Evolutionary conservation across 2,113 vertebrate genomes (phyloP).

Genomic region (Malaclemys terrapin): DNA sequence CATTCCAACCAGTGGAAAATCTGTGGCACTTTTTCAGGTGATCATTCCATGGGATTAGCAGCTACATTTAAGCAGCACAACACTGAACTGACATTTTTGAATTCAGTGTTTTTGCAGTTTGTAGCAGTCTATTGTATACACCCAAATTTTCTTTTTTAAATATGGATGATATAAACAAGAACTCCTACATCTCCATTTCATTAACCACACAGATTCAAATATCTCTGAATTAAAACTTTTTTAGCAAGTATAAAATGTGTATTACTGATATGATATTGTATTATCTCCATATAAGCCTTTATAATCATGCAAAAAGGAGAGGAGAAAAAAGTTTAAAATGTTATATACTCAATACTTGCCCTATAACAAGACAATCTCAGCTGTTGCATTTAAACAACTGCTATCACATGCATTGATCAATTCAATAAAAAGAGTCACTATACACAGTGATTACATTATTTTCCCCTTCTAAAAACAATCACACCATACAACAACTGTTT

Average conservation of each 20-base stretch:
- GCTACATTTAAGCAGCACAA: rapidly evolving
- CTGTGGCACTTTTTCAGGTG: not conserved
- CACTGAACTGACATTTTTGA: not conserved
- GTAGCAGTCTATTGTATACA: not conserved
- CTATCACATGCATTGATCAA: rapidly evolving
- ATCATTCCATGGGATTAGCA: not conserved
- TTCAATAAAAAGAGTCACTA: not conserved
- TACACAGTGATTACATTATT: not conserved
- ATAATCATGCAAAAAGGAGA: not conserved
- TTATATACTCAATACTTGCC: not conserved
- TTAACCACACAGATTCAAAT: not conserved
- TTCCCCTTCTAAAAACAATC: rapidly evolving
- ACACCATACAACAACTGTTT: not conserved
- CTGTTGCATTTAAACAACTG: not conserved
- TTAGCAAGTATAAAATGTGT: not conserved
- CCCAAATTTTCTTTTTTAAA: not conserved
- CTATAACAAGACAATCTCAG: not conserved
- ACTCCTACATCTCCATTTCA: not conserved
- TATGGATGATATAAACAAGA: not conserved
- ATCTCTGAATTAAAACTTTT: not conserved
- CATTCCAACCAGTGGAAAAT: not conserved
- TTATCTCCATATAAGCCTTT: not conserved
- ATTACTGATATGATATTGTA: not conserved
- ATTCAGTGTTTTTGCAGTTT: not conserved
- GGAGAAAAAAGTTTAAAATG: not conserved